Conservation (phyloP, 92 coral and sea anemone species). For the Epizoanthus ramosus region DNA sequence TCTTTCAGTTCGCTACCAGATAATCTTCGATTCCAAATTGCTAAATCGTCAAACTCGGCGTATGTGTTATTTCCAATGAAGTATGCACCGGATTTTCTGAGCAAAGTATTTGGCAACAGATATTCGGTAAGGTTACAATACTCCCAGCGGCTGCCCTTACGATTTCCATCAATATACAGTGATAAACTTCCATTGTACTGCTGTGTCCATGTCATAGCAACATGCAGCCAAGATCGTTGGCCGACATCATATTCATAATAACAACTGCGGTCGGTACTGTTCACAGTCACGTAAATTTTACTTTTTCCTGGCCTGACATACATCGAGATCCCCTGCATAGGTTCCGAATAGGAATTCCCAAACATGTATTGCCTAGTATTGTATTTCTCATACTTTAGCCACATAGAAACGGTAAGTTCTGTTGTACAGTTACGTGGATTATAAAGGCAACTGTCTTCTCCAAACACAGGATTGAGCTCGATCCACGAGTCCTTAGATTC, state of each 20-base stretch:
- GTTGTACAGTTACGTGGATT: slow-evolving; percentile 56
- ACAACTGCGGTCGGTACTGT: neutral
- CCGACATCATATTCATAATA: neutral
- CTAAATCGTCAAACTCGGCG: slow-evolving; percentile 60
- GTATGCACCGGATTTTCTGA: slow-evolving; percentile 21
- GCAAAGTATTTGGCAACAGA: neutral
- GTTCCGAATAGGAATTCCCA: slow-evolving; percentile 45
- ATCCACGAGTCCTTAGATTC: slow-evolving; percentile 33
- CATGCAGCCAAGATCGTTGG: neutral
- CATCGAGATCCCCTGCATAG: slow-evolving; percentile 40
- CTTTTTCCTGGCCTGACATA: neutral
- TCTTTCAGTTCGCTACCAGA: neutral
- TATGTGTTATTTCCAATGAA: neutral
- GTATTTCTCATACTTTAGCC: slow-evolving; percentile 34
- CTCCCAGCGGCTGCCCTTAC: neutral
- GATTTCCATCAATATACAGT: neutral
- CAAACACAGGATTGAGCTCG: slow-evolving; percentile 33
- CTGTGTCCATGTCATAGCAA: slow-evolving; percentile 25
- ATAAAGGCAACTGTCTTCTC: slow-evolving; percentile 40
- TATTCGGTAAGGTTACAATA: slow-evolving; percentile 23
- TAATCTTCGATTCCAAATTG: slow-evolving; percentile 51
- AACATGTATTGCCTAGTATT: slow-evolving; percentile 34
- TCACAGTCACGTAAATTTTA: neutral
- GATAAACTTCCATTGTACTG: neutral
- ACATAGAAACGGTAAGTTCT: slow-evolving; percentile 58